Base-by-base conservation (phyloP, 1,140 invertebrate species). In the Amphibalanus amphitrite region DNA sequence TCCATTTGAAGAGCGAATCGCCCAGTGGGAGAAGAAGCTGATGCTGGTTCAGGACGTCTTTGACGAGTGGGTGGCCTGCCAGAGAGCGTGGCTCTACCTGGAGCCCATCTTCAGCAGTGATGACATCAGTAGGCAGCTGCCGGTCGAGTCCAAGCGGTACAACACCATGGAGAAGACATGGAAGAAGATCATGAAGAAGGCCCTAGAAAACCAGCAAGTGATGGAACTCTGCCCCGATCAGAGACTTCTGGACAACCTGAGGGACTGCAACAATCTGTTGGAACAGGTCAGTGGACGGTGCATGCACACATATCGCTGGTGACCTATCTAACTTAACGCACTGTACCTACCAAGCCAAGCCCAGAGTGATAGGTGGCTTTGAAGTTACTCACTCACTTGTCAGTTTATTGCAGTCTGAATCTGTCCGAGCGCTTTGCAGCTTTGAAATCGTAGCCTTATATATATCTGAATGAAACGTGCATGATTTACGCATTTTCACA, bases 61-160 rank as follows among this genome's bases (percentile, higher is more conserved):
- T 74, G 95, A 98, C 79, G 91, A 95, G 78, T 98, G 95, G 94
- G 79, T 97, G 13, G 92, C 92, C 78, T 95, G 98, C 26, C 95
- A 98, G 82, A 85, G 89, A 1, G 96, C 92, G 1, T 98, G 95
- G 95, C 90, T 97, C 83, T 97, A 98, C 80, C 82, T 98, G 74
- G 95, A 98, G 79, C 95, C 96, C 0, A 97, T 98, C 75, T 98
- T 98, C 80, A 91, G 91, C 4, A 97, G 93, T 28, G 95, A 95
- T 3, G 96, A 98, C 81, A 98, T 98, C 79, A 95, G 97, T 82
- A 82, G 84, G 25, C 86, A 86, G 92, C 97, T 86, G 88, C 93
- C 94, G 0, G 91, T 93, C 79, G 91, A 94, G 82, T 84, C 86
- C n/a, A 90, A 89, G 78, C 86, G 89, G 71, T 91, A 89, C 74